A percentile compares a stretch with the other conserved stretches of the same genome.
Conservation (phyloP, 2,113 vertebrate genomes). For the Melanerpes formicivorus region DNA sequence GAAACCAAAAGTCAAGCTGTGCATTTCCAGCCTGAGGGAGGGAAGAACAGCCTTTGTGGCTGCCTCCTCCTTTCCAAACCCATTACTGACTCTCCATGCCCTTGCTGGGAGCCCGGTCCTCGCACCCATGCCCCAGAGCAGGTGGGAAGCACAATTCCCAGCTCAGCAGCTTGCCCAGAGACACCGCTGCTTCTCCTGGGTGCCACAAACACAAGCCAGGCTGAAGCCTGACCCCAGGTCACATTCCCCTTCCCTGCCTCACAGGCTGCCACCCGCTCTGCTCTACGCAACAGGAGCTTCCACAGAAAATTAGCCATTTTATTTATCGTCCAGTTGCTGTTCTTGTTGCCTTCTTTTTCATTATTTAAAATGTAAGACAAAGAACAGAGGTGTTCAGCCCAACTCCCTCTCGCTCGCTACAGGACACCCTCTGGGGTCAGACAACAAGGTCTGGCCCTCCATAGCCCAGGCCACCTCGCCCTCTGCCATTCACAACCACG, state of each 20-base stretch:
- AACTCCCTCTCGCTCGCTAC: not conserved
- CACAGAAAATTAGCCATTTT: not conserved
- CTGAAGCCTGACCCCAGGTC: rapidly evolving
- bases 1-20: not conserved
- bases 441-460: rapidly evolving
- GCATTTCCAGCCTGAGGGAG: not conserved
- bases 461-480: rapidly evolving
- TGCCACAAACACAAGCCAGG: not conserved
- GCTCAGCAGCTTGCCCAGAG: not conserved
- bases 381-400: not conserved
- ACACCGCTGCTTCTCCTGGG: rapidly evolving
- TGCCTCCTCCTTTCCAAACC: not conserved
- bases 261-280: not conserved
- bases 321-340: not conserved
- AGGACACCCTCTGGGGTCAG: not conserved
- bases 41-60: not conserved
- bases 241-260: not conserved
- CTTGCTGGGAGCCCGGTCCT: not conserved
- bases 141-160: not conserved
- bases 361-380: not conserved
- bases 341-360: not conserved
- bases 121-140: not conserved
- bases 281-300: not conserved
- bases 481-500: not conserved
- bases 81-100: rapidly evolving